A percentile compares a stretch with the other conserved stretches of the same genome.
Conservation (phyloP, 2,113 vertebrate genomes). For the Apteryx mantelli region DNA sequence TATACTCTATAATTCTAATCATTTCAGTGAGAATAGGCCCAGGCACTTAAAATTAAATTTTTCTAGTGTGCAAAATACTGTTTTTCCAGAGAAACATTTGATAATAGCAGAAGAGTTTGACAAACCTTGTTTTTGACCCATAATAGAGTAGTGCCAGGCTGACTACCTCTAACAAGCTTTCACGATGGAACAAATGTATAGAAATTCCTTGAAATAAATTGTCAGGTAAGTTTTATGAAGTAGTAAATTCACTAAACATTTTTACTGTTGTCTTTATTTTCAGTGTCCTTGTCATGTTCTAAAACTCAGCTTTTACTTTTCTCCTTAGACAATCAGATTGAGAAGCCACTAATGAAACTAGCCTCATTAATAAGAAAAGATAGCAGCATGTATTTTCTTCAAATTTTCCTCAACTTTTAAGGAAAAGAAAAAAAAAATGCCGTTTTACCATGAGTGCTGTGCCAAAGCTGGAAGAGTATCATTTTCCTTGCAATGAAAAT, state of each 20-base stretch:
- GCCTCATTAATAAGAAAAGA: neutral
- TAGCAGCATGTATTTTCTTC: neutral
- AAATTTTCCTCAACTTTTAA: neutral
- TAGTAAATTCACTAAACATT: neutral
- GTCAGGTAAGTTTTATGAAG: neutral
- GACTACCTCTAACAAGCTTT: neutral
- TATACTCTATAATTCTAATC: neutral
- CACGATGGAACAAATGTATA: neutral
- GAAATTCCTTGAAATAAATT: neutral
- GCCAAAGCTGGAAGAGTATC: neutral
- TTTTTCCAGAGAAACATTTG: neutral
- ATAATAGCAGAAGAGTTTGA: neutral
- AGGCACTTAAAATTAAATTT: neutral
- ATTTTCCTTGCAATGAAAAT: neutral
- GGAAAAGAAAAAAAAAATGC: neutral
- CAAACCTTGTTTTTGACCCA: neutral
- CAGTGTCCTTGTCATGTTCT: neutral
- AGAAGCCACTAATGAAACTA: neutral
- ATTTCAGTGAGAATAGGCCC: neutral
- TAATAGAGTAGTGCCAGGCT: neutral
- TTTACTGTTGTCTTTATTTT: neutral
- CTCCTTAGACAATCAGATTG: neutral
- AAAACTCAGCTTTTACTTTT: neutral
- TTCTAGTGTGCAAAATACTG: neutral
- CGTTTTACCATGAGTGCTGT: neutral